A percentile compares a stretch with the other conserved stretches of the same genome.
phyloP scores from a whole-genome alignment of 2,888 invertebrate species.

The Timandra comae region DNA sequence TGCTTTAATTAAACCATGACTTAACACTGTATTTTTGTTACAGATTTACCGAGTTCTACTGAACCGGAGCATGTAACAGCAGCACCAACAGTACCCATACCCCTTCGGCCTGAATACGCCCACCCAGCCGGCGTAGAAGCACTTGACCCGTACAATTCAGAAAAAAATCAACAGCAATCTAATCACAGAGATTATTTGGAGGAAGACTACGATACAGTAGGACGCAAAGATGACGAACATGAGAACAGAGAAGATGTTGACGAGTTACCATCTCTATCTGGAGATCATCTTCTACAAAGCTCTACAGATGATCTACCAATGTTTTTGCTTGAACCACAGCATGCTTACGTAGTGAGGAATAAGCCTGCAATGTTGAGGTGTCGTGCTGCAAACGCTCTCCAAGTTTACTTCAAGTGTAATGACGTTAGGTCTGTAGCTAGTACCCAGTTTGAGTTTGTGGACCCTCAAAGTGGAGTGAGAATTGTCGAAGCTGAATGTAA shows the following conservation, averaged over 20 bases:
- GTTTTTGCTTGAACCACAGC: slow-evolving; percentile 91
- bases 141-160: slow-evolving; percentile 68
- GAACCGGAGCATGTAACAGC: slow-evolving; percentile 50
- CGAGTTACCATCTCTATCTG: slow-evolving; percentile 64
- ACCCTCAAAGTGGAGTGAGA: slow-evolving; percentile 91
- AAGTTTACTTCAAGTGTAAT: slow-evolving; percentile 94
- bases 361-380: slow-evolving; percentile 93
- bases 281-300: slow-evolving; percentile 65
- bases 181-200: slow-evolving; percentile 64
- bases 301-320: slow-evolving; percentile 86
- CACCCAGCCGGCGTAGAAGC: slow-evolving; percentile 69
- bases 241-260: slow-evolving; percentile 70
- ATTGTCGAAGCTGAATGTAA: slow-evolving; percentile 92
- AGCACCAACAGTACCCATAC: slow-evolving; percentile 52
- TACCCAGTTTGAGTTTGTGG: slow-evolving; percentile 89
- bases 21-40: too few relatives aligned
- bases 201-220: slow-evolving; percentile 68
- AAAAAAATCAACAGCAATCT: slow-evolving; percentile 53
- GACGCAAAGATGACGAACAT: slow-evolving; percentile 65
- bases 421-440: slow-evolving; percentile 82
- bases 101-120: slow-evolving; percentile 65
- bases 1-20: too few relatives aligned
- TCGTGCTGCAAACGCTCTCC: slow-evolving; percentile 91
- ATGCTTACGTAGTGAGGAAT: slow-evolving; percentile 92
- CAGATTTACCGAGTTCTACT: slow-evolving; percentile 58